phyloP scores from a whole-genome alignment of 2,888 invertebrate species.

The Nesidiocoris tenuis region DNA sequence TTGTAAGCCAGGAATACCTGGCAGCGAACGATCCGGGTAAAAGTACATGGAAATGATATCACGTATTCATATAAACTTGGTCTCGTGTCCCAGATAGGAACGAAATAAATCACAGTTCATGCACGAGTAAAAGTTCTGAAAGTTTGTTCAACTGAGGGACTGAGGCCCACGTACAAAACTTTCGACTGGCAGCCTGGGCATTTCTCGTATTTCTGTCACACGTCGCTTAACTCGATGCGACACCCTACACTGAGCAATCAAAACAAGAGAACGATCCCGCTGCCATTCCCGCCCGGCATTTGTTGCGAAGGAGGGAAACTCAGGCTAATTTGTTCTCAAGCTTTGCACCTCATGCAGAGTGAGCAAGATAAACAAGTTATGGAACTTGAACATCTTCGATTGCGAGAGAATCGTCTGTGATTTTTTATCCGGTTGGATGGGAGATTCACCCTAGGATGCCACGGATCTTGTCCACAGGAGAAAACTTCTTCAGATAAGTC shows the following conservation, averaged over 20 bases:
- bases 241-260: background rate
- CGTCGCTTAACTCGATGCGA: background rate
- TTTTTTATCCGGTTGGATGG: too few species aligned
- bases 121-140: background rate
- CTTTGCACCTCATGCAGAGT: too few species aligned
- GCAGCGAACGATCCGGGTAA: too few species aligned
- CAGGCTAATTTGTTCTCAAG: too few species aligned
- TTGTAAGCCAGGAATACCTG: too few species aligned
- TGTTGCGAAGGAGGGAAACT: background rate
- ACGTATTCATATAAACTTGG: background rate
- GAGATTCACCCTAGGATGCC: too few species aligned
- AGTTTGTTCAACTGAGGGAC: background rate
- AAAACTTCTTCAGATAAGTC: too few species aligned
- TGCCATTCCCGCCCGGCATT: background rate
- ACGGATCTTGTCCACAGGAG: too few species aligned
- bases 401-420: too few species aligned
- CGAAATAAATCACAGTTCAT: background rate
- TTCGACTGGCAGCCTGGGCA: background rate
- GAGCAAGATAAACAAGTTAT: too few species aligned
- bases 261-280: background rate
- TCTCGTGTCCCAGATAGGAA: background rate
- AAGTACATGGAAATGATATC: background rate
- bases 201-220: background rate
- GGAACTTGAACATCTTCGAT: too few species aligned
- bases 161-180: background rate